Conservation (phyloP, 2,888 invertebrate genomes). For the Acholoe squamosa region DNA sequence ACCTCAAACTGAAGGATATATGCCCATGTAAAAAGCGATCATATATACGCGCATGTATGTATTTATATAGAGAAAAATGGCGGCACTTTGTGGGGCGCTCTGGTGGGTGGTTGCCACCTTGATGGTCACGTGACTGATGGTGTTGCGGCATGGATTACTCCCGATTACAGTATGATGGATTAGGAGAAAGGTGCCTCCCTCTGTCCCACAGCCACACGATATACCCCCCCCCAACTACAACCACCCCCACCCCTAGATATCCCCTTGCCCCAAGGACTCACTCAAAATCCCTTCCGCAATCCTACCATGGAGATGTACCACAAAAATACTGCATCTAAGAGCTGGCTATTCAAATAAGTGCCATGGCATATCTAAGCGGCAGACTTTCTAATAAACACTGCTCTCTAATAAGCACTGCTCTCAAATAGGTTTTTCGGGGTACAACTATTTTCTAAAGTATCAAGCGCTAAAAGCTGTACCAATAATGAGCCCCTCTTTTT, state of each 20-base stretch:
- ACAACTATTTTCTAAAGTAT: too few relatives aligned
- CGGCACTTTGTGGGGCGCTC: neutral
- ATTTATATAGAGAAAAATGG: neutral
- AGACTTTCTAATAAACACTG: too few relatives aligned
- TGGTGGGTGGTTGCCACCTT: neutral
- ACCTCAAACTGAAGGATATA: too few relatives aligned
- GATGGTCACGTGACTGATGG: slow-evolving; percentile 7
- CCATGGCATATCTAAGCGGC: too few relatives aligned
- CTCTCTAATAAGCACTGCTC: too few relatives aligned
- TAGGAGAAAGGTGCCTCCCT: neutral
- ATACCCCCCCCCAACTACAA: neutral
- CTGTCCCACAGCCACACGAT: neutral
- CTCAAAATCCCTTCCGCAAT: neutral
- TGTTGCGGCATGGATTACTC: slow-evolving; percentile 32
- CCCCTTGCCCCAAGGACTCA: neutral
- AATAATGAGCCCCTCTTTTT: too few relatives aligned
- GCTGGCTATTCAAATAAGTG: too few relatives aligned
- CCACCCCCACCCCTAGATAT: neutral
- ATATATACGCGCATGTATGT: neutral
- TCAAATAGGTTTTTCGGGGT: too few relatives aligned
- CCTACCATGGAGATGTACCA: too few relatives aligned
- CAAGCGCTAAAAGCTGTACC: too few relatives aligned
- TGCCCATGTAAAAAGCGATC: too few relatives aligned
- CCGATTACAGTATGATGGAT: slow-evolving; percentile 27
- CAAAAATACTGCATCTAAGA: too few relatives aligned